Base-by-base conservation (phyloP, 2,113 vertebrate species). In the Pleuronectes platessa region DNA sequence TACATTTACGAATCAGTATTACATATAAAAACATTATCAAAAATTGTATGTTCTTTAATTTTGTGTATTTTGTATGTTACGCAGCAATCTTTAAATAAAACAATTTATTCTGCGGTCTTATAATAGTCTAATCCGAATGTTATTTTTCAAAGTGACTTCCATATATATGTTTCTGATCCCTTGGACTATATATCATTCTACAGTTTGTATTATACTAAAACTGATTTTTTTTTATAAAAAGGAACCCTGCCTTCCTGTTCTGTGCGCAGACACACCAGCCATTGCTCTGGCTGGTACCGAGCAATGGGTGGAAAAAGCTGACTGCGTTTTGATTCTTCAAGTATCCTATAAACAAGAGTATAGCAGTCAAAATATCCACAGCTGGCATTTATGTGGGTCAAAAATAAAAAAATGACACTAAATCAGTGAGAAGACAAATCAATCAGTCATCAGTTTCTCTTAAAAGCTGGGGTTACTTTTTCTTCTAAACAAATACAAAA, bases 321-420 rank as follows among this genome's bases (percentile, higher is more conserved):
- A 53, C 62, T 37, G 62, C 60, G 62, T 64, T 60, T 56, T 78
- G 59, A 78, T 80, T 86, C 76, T 64, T 58, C 58, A 67, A 66
- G 47, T 37, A 49, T 37, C 74, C 71, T 49, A 26, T 74, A 74
- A 88, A 78, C 27, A 63, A 65, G 49, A 67, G 55, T 76, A 73
- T 78, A 76, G 68, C 27, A 31, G 27, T 31, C 5, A 31, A 31
- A 31, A 31, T 31, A 31, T 31, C 27, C 65, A 71, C 68, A 62
- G 74, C 76, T 85, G 61, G n/a, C 71, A 64, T 81, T 79, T 74
- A 55, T 78, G 53, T 37, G 10, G 47, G 40, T 17, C n/a, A 23
- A 56, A 24, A 21, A 27, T 79, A 58, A 77, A 76, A 86, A 82
- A 78, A 2, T 40, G 42, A 78, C 73, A 62, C 37, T 61, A 35